phyloP scores from a whole-genome alignment of 2,797 vertebrate species.

The Lepus oiostolus region DNA sequence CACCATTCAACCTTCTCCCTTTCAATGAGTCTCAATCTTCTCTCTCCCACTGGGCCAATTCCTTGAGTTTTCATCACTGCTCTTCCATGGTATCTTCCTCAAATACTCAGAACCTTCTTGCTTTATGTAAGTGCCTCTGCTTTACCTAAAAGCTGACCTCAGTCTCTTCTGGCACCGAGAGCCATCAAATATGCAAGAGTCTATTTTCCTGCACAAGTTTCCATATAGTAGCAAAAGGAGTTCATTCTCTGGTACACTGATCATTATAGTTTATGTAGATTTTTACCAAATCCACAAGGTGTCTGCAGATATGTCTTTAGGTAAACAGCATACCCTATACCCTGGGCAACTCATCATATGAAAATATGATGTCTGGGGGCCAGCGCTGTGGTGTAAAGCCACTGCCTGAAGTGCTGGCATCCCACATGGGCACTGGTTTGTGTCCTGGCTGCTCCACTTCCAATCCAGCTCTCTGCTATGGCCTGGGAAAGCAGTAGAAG shows the following conservation, averaged over 20 bases:
- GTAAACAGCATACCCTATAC: background rate
- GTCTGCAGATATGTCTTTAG: background rate
- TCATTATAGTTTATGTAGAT: accelerated
- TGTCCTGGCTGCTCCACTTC: too few relatives aligned
- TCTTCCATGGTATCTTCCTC: background rate
- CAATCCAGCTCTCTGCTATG: too few relatives aligned
- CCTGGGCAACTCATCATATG: accelerated
- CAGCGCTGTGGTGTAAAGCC: too few relatives aligned
- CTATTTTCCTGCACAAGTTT: background rate
- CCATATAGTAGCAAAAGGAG: background rate
- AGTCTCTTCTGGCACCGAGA: background rate
- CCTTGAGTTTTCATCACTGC: background rate
- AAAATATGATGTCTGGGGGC: background rate
- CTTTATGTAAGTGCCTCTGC: background rate
- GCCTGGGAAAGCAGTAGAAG: too few relatives aligned
- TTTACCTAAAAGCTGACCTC: background rate
- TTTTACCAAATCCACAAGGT: background rate
- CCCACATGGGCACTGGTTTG: too few relatives aligned
- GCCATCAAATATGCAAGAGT: accelerated
- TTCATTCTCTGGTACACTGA: background rate
- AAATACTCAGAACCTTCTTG: background rate
- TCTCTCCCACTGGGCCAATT: background rate
- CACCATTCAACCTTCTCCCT: background rate
- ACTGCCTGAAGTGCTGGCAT: too few relatives aligned
- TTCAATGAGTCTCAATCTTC: background rate